A percentile compares a stretch with the other conserved stretches of the same genome.
phyloP scores from a whole-genome alignment of 2,888 invertebrate species.

The Eupithecia abbreviata region DNA sequence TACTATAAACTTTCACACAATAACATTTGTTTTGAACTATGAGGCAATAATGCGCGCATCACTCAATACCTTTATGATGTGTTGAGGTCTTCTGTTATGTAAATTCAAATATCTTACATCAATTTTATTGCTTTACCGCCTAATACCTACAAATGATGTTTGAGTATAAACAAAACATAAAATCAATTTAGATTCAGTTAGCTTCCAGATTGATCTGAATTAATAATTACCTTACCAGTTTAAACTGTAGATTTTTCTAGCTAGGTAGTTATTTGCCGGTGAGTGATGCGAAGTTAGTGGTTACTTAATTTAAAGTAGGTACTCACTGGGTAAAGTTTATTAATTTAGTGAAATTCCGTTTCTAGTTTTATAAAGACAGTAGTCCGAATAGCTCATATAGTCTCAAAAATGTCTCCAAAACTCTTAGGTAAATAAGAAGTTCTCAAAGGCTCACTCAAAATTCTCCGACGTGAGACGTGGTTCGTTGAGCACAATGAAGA shows the following conservation, averaged over 20 bases:
- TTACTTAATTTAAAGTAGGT: background rate
- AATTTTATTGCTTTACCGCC: background rate
- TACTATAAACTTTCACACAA: conserved; percentile 21
- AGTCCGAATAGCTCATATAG: background rate
- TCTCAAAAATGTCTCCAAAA: background rate
- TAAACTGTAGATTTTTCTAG: background rate
- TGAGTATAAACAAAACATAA: background rate
- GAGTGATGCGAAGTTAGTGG: background rate
- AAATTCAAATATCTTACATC: conserved; percentile 6
- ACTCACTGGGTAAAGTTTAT: background rate
- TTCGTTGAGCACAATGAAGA: background rate
- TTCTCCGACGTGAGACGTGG: background rate
- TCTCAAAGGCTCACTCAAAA: background rate
- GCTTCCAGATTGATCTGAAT: background rate
- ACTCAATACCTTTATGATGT: conserved; percentile 12
- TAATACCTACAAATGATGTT: background rate
- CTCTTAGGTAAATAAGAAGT: background rate
- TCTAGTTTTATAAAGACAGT: background rate
- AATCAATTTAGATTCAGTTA: background rate
- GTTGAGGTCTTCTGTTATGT: conserved; percentile 12
- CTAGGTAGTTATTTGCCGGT: background rate
- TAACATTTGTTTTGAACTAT: conserved; percentile 25
- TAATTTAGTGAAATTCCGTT: background rate
- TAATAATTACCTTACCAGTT: background rate
- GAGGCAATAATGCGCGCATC: conserved; percentile 16